Base-by-base conservation (phyloP, 2,797 vertebrate species). In the Scomberomorus guttatus region DNA sequence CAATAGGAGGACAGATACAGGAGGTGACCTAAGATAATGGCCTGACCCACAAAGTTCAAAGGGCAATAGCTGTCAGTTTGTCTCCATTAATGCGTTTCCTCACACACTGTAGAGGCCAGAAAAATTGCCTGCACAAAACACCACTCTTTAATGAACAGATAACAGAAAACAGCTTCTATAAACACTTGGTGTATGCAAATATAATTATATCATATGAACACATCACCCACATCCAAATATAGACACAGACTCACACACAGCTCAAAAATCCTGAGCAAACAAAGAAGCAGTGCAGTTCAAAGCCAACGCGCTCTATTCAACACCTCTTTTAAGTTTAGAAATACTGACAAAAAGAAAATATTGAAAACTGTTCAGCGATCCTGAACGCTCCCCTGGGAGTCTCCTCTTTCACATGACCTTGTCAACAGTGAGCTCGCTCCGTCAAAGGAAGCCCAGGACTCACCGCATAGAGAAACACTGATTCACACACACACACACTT, bases 391-490 rank as follows among this genome's bases (percentile, higher is more conserved):
- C 78, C 80, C 71, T 22, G 54, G 3, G 58, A 81, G 25, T 69
- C 71, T 83, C 61, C 66, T 59, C 79, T 80, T 84, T 92, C 87
- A 90, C 86, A 80, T 25, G 77, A 82, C 79, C 79, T 74, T 22
- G 57, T 76, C 85, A 79, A 72, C 79, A 70, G 75, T 83, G 24
- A 22, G 77, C 60, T 64, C 12, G 17, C 70, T 48, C 64, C 86
- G 69, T 89, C 83, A 90, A 81, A 90, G 72, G 34, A 66, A 48
- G 32, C 52, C 24, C 58, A 24, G 60, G 14, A 72, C 60, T 70
- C 74, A 57, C 69, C 46, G 59, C 65, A 78, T 52, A 62, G 10
- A 79, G 2, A 68, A 25, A 75, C 76, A 59, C 64, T 1, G 17
- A 75, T 25, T 37, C 37, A 56, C 51, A 71, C 80, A 74, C 77